Evolutionary conservation across 1,140 invertebrate species (phyloP), one percentile per base, ranked within the genome.

Genomic region (Megalonaias nervosa): DNA sequence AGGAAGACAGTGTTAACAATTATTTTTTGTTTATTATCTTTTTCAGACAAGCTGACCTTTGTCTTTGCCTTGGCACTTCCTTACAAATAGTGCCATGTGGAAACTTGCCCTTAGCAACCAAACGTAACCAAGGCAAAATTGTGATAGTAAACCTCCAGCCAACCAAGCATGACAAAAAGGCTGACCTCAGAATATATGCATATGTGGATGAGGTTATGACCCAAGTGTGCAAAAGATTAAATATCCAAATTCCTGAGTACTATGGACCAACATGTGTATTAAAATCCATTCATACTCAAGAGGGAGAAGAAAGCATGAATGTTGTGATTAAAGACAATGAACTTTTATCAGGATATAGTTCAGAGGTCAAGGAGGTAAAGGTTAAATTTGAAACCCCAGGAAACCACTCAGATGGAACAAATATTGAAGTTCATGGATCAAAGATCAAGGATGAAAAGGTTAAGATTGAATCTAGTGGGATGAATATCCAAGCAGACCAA

Each of bases 41-140:
- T 81, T 92, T 75, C 86, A 97, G 95, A 84, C 92, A 96, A 85
- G 95, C 97, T 48, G 97, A 99, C 92, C 91, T 99, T 48, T 97
- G 95, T 90, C 94, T 99, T 85, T 97, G 96, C 84, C 92, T 99
- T 67, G 98, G 98, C 60, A 99, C 98, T 60, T 98, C 97, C 23
- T 92, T 99, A 64, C 98, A 99, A 94, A 99, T 99, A 84, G 93
- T 98, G 84, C 98, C 98, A 68, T 98, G 97, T 92, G 98, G 97
- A 57, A 97, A 97, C 91, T 92, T 99, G 79, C 98, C 98, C 56
- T 89, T 98, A 23, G 93, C 95, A 13, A 95, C 95, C 38, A 95
- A 97, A 84, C 97, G 97, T 89, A 95, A 95, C 89, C 95, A 94
- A 95, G 97, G 67, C 0, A 95, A 95, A 91, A 90, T 99, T 66